A percentile compares a stretch with the other conserved stretches of the same genome.
Evolutionary conservation across 2,797 vertebrate species (phyloP).

Genomic region (Heteromormyrus szaboi): DNA sequence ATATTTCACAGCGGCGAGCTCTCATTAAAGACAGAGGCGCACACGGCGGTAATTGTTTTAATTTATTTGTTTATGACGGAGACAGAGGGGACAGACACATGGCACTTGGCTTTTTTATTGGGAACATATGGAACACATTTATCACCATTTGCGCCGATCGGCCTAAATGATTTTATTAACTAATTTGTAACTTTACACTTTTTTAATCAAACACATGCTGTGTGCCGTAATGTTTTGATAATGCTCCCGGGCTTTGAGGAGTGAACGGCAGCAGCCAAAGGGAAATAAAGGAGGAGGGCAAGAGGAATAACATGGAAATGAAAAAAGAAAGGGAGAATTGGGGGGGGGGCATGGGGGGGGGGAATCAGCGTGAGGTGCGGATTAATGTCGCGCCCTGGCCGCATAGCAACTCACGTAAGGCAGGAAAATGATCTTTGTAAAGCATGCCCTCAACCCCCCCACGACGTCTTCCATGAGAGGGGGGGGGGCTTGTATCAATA

Average conservation of each 20-base stretch:
- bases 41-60: slow-evolving; percentile 66
- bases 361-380: background rate
- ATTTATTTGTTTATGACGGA: slow-evolving; percentile 67
- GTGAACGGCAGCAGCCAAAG: slow-evolving; percentile 53
- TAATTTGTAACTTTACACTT: slow-evolving; percentile 66
- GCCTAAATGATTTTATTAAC: slow-evolving; percentile 65
- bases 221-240: slow-evolving; percentile 58
- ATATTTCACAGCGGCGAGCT: slow-evolving; percentile 49
- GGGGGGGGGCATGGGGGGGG: background rate
- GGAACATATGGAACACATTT: slow-evolving; percentile 66
- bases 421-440: background rate
- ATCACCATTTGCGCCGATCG: slow-evolving; percentile 64
- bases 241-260: slow-evolving; percentile 66
- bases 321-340: slow-evolving; percentile 8
- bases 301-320: slow-evolving; percentile 38
- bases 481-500: background rate
- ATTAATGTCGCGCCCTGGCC: background rate
- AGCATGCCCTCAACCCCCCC: background rate
- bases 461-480: background rate
- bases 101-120: slow-evolving; percentile 62
- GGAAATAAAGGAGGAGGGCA: slow-evolving; percentile 48
- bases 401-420: background rate
- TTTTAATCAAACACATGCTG: slow-evolving; percentile 67
- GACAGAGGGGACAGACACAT: slow-evolving; percentile 64
- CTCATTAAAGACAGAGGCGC: slow-evolving; percentile 54